Conservation (phyloP, 1,140 invertebrate species). For the Leptopilina clavipes region DNA sequence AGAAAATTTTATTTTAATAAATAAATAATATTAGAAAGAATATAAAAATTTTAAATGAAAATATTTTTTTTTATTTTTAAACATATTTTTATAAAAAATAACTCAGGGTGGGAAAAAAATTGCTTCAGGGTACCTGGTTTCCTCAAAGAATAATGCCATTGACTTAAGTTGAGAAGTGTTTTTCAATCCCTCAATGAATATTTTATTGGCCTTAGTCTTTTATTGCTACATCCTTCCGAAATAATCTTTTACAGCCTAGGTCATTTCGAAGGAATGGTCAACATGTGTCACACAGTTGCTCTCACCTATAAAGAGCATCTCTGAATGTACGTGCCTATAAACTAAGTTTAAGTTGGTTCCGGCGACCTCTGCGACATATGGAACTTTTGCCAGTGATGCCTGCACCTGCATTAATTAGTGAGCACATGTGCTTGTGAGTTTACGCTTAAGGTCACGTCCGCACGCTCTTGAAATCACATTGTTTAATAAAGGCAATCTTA, state of each 20-base stretch:
- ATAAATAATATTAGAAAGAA: too few species aligned
- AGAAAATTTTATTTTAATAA: too few species aligned
- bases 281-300: constrained; percentile 53
- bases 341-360: neutral
- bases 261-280: constrained; percentile 38
- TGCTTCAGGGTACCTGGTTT: neutral
- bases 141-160: too few species aligned
- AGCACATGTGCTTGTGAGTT: neutral
- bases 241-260: constrained; percentile 28
- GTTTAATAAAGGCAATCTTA: constrained; percentile 35
- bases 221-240: constrained; percentile 22
- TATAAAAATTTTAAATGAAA: constrained; percentile 52
- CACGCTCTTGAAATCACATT: constrained; percentile 20
- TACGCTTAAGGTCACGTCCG: constrained; percentile 48
- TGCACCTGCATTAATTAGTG: constrained; percentile 67
- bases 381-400: constrained; percentile 46
- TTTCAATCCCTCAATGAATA: constrained; percentile 1
- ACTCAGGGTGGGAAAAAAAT: neutral
- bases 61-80: constrained; percentile 50
- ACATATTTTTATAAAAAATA: neutral
- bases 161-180: neutral
- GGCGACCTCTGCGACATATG: constrained; percentile 59
- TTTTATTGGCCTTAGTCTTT: constrained; percentile 20
- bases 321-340: constrained; percentile 49
- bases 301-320: constrained; percentile 28